Evolutionary conservation across 2,888 invertebrate genomes (phyloP).

Genomic region (Spilosoma lubricipeda): DNA sequence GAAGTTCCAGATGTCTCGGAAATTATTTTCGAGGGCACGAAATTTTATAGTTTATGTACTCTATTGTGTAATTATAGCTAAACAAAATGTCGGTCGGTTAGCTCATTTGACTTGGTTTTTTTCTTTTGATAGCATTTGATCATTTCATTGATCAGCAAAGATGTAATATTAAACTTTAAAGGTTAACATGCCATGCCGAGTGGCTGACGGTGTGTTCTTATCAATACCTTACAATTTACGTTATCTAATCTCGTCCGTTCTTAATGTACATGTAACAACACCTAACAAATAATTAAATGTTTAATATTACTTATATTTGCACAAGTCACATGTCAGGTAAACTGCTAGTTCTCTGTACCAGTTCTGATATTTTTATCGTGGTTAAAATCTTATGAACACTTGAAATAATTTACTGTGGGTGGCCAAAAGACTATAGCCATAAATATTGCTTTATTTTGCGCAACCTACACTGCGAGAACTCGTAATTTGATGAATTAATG

Average conservation of each 20-base stretch:
- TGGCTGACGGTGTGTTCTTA: conserved; percentile 35
- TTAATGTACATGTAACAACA: conserved; percentile 38
- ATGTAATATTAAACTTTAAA: background rate
- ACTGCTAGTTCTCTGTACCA: background rate
- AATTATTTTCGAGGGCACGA: background rate
- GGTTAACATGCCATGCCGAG: conserved; percentile 7
- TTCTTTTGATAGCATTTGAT: background rate
- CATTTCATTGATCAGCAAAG: too few species aligned
- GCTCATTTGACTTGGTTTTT: too few species aligned
- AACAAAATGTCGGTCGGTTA: too few species aligned
- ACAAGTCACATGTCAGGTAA: conserved; percentile 8
- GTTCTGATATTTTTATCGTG: conserved; percentile 8
- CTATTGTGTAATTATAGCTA: too few species aligned
- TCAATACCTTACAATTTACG: conserved; percentile 40
- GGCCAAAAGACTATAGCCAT: background rate
- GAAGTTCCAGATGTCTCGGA: background rate
- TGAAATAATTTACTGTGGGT: background rate
- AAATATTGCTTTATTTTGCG: background rate
- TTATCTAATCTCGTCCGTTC: conserved; percentile 56
- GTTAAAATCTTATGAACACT: conserved; percentile 10
- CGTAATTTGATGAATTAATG: conserved; percentile 40
- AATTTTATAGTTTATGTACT: too few species aligned
- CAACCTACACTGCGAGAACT: conserved; percentile 24
- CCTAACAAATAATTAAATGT: conserved; percentile 36
- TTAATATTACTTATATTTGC: conserved; percentile 8